Conservation (phyloP, 1,140 invertebrate genomes). For the Eciton burchellii region DNA sequence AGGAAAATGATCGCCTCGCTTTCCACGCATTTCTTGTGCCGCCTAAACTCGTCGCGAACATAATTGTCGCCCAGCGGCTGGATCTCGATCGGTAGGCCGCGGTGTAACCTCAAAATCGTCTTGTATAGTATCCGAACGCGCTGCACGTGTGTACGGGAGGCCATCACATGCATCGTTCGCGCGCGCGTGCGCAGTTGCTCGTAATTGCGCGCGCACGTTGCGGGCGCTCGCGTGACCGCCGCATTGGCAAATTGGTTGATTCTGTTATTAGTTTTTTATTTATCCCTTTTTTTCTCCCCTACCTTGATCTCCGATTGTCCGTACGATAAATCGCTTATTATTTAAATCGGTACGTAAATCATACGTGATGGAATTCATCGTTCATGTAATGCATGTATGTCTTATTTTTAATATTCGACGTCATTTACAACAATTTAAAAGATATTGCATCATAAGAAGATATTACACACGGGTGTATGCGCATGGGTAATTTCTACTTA, state of each 20-base stretch:
- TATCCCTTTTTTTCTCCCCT: too few species aligned
- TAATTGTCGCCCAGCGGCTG: slow-evolving; percentile 93
- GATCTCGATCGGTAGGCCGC: slow-evolving; percentile 92
- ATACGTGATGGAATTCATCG: too few species aligned
- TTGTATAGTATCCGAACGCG: slow-evolving; percentile 94
- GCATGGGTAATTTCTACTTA: background rate
- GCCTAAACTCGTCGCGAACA: slow-evolving; percentile 94
- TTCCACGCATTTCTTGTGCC: slow-evolving; percentile 92
- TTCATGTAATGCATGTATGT: too few species aligned
- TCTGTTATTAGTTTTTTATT: too few species aligned
- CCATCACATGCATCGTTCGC: slow-evolving; percentile 1
- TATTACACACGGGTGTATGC: too few species aligned
- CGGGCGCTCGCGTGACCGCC: too few species aligned
- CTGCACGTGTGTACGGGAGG: slow-evolving; percentile 86
- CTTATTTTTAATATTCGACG: too few species aligned
- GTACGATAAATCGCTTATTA: too few species aligned
- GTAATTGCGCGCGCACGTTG: background rate
- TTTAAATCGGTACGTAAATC: too few species aligned
- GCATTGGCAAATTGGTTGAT: too few species aligned
- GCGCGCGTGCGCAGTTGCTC: background rate
- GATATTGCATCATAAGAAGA: background rate
- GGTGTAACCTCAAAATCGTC: slow-evolving; percentile 93
- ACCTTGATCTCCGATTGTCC: too few species aligned
- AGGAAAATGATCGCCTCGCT: slow-evolving; percentile 92
- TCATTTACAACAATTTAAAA: too few species aligned